Evolutionary conservation across 1,140 invertebrate species (phyloP).

Genomic region (Gyrodactylus bullatarudis): DNA sequence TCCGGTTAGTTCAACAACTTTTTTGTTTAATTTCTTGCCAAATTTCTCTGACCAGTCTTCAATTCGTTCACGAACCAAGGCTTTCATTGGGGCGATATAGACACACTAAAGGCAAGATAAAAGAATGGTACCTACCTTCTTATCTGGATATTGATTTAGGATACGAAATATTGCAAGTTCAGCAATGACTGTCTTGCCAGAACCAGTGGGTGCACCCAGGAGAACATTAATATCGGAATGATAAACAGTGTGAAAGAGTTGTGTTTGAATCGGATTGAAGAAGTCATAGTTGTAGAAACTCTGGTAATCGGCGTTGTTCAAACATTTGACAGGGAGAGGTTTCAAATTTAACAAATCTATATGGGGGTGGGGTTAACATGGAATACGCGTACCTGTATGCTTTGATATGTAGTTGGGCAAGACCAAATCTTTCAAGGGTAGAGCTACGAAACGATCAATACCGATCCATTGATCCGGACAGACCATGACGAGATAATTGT

Average conservation of each 20-base stretch:
- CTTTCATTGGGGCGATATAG: conserved; percentile 91
- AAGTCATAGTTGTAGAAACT: conserved; percentile 56
- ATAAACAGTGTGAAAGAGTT: conserved; percentile 80
- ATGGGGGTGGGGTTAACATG: background rate
- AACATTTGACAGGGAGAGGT: conserved; percentile 45
- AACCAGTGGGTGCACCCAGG: conserved; percentile 81
- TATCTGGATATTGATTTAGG: conserved; percentile 41
- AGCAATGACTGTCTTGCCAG: conserved; percentile 86
- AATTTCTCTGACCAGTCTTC: conserved; percentile 75
- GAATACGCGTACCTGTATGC: conserved; percentile 33
- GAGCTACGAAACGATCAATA: conserved; percentile 31
- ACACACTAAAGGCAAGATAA: conserved; percentile 31
- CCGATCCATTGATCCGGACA: conserved; percentile 65
- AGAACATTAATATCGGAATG: conserved; percentile 72
- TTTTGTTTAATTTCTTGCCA: conserved; percentile 21
- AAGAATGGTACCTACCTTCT: conserved; percentile 30
- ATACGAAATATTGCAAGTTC: conserved; percentile 83
- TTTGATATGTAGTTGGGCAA: conserved; percentile 62
- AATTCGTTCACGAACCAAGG: conserved; percentile 70
- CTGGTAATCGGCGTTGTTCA: conserved; percentile 41
- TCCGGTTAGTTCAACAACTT: conserved; percentile 67
- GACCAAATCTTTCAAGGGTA: conserved; percentile 58
- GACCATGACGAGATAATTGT: conserved; percentile 55
- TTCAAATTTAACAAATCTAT: conserved; percentile 52
- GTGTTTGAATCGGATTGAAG: conserved; percentile 96